These are phyloP conservation scores for Periparus ater DNA, from an alignment of 2,797 vertebrate genomes.

Conservation along the genomic window DNA sequence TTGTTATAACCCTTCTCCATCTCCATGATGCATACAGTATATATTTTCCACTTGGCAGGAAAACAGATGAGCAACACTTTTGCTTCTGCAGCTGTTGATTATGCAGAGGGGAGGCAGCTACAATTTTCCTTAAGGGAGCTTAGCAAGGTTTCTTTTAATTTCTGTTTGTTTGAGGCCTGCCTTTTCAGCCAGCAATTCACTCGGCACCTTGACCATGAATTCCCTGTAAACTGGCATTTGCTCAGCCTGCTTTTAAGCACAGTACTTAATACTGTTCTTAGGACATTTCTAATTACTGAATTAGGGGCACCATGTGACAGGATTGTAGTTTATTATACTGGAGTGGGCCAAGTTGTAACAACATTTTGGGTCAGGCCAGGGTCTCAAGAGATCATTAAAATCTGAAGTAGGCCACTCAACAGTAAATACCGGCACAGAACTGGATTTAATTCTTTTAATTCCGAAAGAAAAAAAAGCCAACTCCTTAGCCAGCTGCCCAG, in stretches of 20 bases:
- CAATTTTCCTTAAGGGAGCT: slow-evolving; percentile 4
- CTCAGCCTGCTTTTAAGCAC: background rate
- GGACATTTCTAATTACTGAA: slow-evolving; percentile 43
- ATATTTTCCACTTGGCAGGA: slow-evolving; percentile 17
- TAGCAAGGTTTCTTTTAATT: background rate
- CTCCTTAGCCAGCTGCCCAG: background rate
- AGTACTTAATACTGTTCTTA: slow-evolving; percentile 9
- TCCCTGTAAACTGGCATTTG: slow-evolving; percentile 7
- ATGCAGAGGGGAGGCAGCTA: background rate
- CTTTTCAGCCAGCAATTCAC: slow-evolving; percentile 27
- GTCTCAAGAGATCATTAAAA: slow-evolving; percentile 57
- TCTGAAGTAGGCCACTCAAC: slow-evolving; percentile 35
- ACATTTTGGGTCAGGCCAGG: slow-evolving; percentile 31
- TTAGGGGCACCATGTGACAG: background rate
- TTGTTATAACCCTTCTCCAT: background rate
- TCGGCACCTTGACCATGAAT: slow-evolving; percentile 48
- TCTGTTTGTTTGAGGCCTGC: background rate
- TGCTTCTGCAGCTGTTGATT: slow-evolving; percentile 27
- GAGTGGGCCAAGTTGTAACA: slow-evolving; percentile 21
- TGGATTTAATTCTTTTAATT: slow-evolving; percentile 8
- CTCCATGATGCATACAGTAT: background rate
- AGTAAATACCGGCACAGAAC: slow-evolving; percentile 7
- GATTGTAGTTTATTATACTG: slow-evolving; percentile 19
- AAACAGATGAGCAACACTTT: slow-evolving; percentile 23
- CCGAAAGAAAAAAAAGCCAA: slow-evolving; percentile 25